Evolutionary conservation across 1,140 invertebrate genomes (phyloP).

Genomic region (Drosophila ercepeae): DNA sequence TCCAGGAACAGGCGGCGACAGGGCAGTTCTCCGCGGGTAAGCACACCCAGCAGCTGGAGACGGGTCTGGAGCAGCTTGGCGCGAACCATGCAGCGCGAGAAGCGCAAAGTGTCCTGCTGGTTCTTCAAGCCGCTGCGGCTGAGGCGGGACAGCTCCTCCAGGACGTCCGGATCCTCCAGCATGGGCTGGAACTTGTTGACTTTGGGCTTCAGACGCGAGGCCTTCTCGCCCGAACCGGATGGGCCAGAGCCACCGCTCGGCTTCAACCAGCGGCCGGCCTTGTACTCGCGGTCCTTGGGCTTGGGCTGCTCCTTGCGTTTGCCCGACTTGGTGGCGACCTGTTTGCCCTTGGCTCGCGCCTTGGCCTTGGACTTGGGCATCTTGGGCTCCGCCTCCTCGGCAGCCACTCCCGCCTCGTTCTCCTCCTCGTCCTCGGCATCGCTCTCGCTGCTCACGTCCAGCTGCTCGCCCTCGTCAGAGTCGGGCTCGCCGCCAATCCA

Average conservation of each 20-base stretch:
- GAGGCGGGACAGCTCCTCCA: slow-evolving; percentile 91
- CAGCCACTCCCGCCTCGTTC: slow-evolving; percentile 29
- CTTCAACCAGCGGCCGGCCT: slow-evolving; percentile 65
- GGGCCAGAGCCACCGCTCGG: slow-evolving; percentile 8
- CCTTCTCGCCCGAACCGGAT: slow-evolving; percentile 15
- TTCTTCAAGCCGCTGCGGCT: slow-evolving; percentile 92
- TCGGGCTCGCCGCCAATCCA: slow-evolving; percentile 96
- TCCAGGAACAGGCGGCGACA: slow-evolving; percentile 96
- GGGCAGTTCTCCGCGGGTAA: slow-evolving; percentile 90
- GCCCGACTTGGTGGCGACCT: not conserved
- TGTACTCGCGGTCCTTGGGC: slow-evolving; percentile 65
- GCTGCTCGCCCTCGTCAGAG: slow-evolving; percentile 87
- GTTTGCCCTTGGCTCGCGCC: not conserved
- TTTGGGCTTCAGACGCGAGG: slow-evolving; percentile 25
- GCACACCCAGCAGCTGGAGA: slow-evolving; percentile 88
- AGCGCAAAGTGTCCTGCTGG: slow-evolving; percentile 92
- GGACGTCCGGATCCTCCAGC: slow-evolving; percentile 86
- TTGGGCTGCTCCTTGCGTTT: slow-evolving; percentile 53
- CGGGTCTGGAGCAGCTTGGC: slow-evolving; percentile 92
- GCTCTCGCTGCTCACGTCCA: slow-evolving; percentile 79
- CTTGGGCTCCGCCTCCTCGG: slow-evolving; percentile 47
- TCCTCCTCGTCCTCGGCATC: slow-evolving; percentile 68
- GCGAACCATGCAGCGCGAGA: slow-evolving; percentile 96
- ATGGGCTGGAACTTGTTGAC: slow-evolving; percentile 46
- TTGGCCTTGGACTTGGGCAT: slow-evolving; percentile 14